Base-by-base conservation (phyloP, 2,113 vertebrate species). In the Pedetes capensis region DNA sequence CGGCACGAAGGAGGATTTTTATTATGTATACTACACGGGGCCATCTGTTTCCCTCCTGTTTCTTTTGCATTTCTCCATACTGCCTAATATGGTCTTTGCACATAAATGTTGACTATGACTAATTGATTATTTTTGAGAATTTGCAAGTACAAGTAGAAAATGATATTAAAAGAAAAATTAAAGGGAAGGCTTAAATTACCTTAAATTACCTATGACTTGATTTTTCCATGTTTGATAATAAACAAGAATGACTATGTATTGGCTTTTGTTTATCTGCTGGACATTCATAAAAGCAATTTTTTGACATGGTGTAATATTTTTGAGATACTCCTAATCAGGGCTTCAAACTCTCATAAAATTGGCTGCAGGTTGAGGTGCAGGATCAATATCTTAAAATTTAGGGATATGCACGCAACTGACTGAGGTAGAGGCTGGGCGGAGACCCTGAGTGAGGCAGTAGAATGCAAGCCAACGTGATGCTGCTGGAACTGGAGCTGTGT, bases 401-500 rank as follows among this genome's bases (percentile, higher is more conserved):
- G n/a, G n/a, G n/a, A n/a, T n/a, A n/a, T n/a, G n/a, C n/a, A 0
- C 23, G 13, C 1, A 0, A 9, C 0, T 0, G 25, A 13, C 4
- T 0, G 0, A 53, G 29, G 69, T 13, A 4, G 32, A 8, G 17
- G 85, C 23, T 2, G 37, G 32, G 25, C 53, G 6, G 80, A 57
- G 59, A 51, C 71, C 13, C 0, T 4, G 3, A 1, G 18, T 2
- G 1, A 11, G 4, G 39, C 4, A 1, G 1, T 0, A 22, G 2
- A 4, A 39, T 16, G 17, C 7, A 0, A 23, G 25, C 4, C 0
- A 17, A n/a, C 37, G 57, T 76, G 8, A 99, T 99, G 99, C 98
- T 99, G 74, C 87, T 99, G 44, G 87, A 99, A 85, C 98, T 99
- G 66, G 99, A 99, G 92, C 95, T 99, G 92, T 99, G 99, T 87